Conservation (phyloP, 2,888 invertebrate genomes). For the Palloptera scutellata region DNA sequence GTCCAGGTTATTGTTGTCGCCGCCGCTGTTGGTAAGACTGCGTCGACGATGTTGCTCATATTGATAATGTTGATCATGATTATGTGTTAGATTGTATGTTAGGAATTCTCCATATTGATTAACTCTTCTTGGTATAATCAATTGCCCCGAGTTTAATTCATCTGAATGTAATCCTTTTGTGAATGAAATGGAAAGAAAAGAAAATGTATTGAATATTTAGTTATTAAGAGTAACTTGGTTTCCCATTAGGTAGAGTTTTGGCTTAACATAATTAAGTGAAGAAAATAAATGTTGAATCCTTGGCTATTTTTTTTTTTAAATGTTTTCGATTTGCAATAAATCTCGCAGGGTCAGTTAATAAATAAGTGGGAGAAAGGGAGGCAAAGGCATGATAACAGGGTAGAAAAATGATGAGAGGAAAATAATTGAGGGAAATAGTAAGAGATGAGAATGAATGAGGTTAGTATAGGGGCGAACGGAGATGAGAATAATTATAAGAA, state of each 20-base stretch:
- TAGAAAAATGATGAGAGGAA: no score
- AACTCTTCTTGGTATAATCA: constrained; percentile 61
- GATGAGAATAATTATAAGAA: no score
- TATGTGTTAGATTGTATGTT: constrained; percentile 58
- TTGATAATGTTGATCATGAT: constrained; percentile 57
- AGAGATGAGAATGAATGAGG: no score
- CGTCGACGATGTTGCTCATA: constrained; percentile 49
- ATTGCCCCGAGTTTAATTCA: constrained; percentile 54
- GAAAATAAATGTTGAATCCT: no score
- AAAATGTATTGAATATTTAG: no score
- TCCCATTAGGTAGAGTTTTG: not conserved
- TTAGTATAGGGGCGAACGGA: no score
- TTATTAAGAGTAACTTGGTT: not conserved
- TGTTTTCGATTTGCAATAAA: no score
- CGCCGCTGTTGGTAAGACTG: constrained; percentile 37
- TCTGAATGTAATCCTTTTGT: constrained; percentile 57
- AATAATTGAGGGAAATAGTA: no score
- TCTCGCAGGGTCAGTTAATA: no score
- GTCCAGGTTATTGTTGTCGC: constrained; percentile 24
- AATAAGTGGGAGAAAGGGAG: no score
- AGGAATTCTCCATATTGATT: constrained; percentile 57
- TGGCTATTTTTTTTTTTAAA: no score
- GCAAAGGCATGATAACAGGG: no score
- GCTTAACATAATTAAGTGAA: not conserved
- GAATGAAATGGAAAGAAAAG: not conserved